Evolutionary conservation across 2,888 invertebrate genomes (phyloP).

Genomic region (Acanthosoma haemorrhoidale): DNA sequence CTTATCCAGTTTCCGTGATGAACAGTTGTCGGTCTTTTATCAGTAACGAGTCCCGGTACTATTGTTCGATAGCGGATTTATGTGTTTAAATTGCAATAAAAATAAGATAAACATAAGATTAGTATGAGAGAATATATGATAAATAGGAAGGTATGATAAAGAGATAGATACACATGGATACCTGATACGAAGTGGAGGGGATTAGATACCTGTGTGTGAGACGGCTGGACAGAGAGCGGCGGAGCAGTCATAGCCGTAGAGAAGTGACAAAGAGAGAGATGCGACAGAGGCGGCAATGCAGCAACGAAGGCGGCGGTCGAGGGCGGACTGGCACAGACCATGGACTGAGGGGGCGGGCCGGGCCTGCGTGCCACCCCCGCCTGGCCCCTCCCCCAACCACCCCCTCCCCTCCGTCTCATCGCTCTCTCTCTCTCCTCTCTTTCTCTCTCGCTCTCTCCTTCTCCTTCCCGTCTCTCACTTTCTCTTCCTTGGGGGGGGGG

Average conservation of each 20-base stretch:
- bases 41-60: no score
- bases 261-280: constrained; percentile 30
- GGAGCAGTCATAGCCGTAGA: constrained; percentile 38
- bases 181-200: background rate
- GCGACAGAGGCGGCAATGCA: constrained; percentile 27
- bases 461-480: constrained; percentile 27
- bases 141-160: no score
- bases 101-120: no score
- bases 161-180: background rate
- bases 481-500: constrained; percentile 27
- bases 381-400: constrained; percentile 42
- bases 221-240: constrained; percentile 2
- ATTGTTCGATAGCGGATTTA: no score
- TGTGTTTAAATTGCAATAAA: no score
- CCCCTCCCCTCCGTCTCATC: constrained; percentile 35
- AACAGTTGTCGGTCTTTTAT: no score
- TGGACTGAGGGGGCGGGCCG: constrained; percentile 26
- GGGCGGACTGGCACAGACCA: constrained; percentile 36
- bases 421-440: constrained; percentile 29
- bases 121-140: no score
- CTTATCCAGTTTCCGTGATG: no score
- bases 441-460: constrained; percentile 37
- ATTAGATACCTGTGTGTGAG: no score
- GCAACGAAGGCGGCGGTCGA: constrained; percentile 39
- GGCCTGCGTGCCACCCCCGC: constrained; percentile 39